Evolutionary conservation across 2,113 vertebrate genomes (phyloP).

Genomic region (Coryphaenoides rupestris): DNA sequence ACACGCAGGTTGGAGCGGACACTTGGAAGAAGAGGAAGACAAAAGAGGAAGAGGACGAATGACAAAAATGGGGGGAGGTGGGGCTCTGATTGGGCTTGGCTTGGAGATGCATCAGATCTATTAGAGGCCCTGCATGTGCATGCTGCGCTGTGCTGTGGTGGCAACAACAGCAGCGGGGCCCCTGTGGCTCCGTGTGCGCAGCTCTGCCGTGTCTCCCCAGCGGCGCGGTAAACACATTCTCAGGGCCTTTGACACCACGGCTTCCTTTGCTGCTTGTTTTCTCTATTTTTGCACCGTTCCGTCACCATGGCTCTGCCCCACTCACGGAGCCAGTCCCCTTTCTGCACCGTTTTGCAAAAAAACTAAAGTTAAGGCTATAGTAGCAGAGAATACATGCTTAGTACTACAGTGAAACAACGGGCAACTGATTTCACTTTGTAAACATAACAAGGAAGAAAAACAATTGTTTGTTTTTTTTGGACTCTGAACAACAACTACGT

Average conservation of each 20-base stretch:
- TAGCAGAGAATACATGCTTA: too few relatives aligned
- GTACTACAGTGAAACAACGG: too few relatives aligned
- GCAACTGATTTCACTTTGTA: too few relatives aligned
- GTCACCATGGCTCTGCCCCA: neutral
- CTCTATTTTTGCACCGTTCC: neutral
- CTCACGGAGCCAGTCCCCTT: neutral
- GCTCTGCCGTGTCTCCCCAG: neutral
- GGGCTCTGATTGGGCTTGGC: too few relatives aligned
- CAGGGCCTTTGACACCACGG: conserved; percentile 17
- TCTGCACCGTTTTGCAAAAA: neutral
- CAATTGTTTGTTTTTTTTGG: too few relatives aligned
- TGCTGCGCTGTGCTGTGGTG: neutral
- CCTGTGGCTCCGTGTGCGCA: neutral
- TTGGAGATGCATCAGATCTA: neutral
- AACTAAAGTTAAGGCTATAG: too few relatives aligned
- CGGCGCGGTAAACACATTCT: conserved; percentile 2
- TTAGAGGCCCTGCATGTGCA: neutral
- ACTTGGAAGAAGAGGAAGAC: too few relatives aligned
- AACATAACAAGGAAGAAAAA: too few relatives aligned
- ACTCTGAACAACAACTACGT: too few relatives aligned
- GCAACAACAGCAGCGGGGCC: neutral
- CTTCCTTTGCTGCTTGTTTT: conserved; percentile 14
- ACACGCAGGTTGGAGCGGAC: too few relatives aligned
- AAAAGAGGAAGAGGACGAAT: too few relatives aligned
- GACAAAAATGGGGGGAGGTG: too few relatives aligned